Percentiles rank a stretch among this genome's conserved stretches.
These are phyloP conservation scores for Armadillidium nasatum DNA, from an alignment of 1,140 invertebrate species.

Conservation along the genomic window DNA sequence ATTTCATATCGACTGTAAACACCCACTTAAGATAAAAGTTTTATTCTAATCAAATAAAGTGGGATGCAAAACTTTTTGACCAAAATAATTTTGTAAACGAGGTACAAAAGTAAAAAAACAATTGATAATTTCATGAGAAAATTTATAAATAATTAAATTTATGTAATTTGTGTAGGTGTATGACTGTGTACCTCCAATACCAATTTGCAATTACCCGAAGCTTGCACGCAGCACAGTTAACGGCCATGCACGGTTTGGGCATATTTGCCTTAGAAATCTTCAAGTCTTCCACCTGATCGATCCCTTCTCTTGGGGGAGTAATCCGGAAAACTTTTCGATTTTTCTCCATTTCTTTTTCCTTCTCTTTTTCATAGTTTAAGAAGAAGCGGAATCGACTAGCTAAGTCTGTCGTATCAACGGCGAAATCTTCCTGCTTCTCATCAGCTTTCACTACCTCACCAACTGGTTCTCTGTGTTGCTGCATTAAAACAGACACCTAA, in stretches of 20 bases:
- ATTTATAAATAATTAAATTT: no score
- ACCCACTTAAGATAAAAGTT: no score
- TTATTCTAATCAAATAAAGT: no score
- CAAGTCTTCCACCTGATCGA: slow-evolving; percentile 18
- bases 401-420: slow-evolving; percentile 74
- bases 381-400: slow-evolving; percentile 83
- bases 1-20: no score
- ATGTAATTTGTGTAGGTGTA: no score
- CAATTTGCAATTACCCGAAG: slow-evolving; percentile 28
- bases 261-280: not conserved
- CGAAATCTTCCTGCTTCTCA: slow-evolving; percentile 67
- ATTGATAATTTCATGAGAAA: no score
- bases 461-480: not conserved
- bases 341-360: slow-evolving; percentile 48
- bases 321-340: slow-evolving; percentile 38
- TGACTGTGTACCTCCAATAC: no score
- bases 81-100: no score
- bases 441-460: slow-evolving; percentile 68
- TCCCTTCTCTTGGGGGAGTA: slow-evolving; percentile 8
- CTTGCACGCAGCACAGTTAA: slow-evolving; percentile 32
- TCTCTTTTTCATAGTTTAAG: slow-evolving; percentile 62
- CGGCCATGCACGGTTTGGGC: slow-evolving; percentile 28
- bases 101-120: no score
- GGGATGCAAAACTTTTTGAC: no score
- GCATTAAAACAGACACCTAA: not conserved